Evolutionary conservation across 2,888 invertebrate species (phyloP).

Genomic region (Gerosis bhagava): DNA sequence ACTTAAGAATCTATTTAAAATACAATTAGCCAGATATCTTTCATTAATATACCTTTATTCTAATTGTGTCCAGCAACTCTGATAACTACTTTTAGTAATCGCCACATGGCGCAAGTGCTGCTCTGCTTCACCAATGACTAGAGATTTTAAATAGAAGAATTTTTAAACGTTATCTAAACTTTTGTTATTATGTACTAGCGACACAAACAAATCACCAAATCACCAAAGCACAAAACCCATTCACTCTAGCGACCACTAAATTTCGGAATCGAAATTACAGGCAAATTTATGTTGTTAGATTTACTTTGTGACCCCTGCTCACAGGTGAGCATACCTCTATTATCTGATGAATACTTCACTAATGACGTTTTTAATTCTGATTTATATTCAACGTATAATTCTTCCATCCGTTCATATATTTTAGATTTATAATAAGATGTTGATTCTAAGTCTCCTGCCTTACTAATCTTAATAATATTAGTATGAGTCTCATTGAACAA

Average conservation of each 20-base stretch:
- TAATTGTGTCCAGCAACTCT: slow-evolving; percentile 29
- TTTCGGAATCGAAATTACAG: slow-evolving; percentile 1
- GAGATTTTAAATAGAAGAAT: slow-evolving; percentile 34
- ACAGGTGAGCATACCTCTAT: too few relatives aligned
- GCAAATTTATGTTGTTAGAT: slow-evolving; percentile 24
- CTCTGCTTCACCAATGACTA: slow-evolving; percentile 33
- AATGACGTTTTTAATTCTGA: background rate
- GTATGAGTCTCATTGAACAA: too few relatives aligned
- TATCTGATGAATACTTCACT: too few relatives aligned
- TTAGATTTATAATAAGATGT: too few relatives aligned
- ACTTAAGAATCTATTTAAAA: slow-evolving; percentile 4
- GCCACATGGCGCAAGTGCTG: slow-evolving; percentile 31
- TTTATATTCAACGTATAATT: slow-evolving; percentile 5
- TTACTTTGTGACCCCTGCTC: too few relatives aligned
- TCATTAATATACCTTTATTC: slow-evolving; percentile 33
- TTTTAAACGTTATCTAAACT: slow-evolving; percentile 31
- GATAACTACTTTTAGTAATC: slow-evolving; percentile 29
- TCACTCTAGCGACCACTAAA: slow-evolving; percentile 2
- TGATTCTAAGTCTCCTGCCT: too few relatives aligned
- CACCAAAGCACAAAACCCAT: too few relatives aligned
- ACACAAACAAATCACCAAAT: slow-evolving; percentile 30
- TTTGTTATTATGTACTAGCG: slow-evolving; percentile 30
- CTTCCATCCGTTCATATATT: slow-evolving; percentile 4
- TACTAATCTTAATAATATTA: too few relatives aligned
- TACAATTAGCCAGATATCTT: slow-evolving; percentile 23